Evolutionary conservation across 2,888 invertebrate genomes (phyloP).

Genomic region (Machimus rusticus): DNA sequence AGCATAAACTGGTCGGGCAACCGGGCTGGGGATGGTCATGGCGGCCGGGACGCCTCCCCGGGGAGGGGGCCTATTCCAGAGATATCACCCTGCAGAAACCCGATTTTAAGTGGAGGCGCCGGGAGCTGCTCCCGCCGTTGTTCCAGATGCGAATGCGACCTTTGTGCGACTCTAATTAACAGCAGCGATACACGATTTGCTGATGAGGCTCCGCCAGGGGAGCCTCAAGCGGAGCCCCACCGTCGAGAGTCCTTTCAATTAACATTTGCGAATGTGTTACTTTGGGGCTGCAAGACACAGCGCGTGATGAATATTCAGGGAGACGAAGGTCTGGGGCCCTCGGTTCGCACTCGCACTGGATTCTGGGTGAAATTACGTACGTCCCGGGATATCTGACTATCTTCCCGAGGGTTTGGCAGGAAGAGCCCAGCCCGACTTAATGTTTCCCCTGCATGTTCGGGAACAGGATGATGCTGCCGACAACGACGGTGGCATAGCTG

Average conservation of each 20-base stretch:
- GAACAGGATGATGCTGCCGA: not conserved
- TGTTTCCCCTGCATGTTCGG: not conserved
- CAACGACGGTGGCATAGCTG: not conserved
- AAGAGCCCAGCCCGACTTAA: not conserved
- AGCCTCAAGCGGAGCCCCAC: not conserved
- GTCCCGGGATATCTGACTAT: not conserved
- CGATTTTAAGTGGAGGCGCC: not conserved
- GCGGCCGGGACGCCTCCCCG: not conserved
- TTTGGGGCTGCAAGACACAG: not conserved
- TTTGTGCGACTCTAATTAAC: not conserved
- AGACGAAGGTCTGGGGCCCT: not conserved
- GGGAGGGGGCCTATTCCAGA: not conserved
- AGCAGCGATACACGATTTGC: not conserved
- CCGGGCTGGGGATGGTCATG: not conserved
- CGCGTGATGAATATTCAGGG: not conserved
- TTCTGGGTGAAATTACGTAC: not conserved
- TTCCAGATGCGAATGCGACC: not conserved
- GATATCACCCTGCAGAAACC: not conserved
- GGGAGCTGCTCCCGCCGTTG: not conserved
- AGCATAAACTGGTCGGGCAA: not conserved
- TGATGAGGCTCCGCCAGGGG: not conserved
- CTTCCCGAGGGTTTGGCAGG: not conserved
- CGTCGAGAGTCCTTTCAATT: not conserved
- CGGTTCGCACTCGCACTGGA: not conserved
- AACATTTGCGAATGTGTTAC: conserved; percentile 6